A percentile compares a stretch with the other conserved stretches of the same genome.
Conservation (phyloP, 2,888 invertebrate genomes). For the Acrocyrtus sp. region DNA sequence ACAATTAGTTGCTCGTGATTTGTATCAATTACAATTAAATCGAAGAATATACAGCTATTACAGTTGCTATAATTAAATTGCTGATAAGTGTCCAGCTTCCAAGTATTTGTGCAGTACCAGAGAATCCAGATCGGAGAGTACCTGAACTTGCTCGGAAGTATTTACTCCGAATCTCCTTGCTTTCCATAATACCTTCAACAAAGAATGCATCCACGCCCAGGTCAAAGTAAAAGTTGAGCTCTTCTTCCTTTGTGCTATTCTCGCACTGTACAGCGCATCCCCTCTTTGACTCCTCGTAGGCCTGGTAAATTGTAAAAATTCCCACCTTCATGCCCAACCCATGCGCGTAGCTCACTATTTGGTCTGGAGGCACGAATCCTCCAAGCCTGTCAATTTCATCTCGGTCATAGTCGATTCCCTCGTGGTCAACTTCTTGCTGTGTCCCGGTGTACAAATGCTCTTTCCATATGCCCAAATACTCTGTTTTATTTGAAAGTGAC, state of each 20-base stretch:
- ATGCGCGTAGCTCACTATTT: conserved; percentile 38
- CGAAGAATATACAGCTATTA: too few relatives aligned
- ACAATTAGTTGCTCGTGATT: too few relatives aligned
- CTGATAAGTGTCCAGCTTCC: too few relatives aligned
- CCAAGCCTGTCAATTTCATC: conserved; percentile 44
- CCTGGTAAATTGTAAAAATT: conserved; percentile 60
- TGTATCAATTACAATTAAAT: too few relatives aligned
- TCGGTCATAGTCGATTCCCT: conserved; percentile 30
- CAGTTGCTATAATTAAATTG: too few relatives aligned
- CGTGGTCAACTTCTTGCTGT: conserved; percentile 22
- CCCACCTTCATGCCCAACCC: conserved; percentile 48
- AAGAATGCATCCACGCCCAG: conserved; percentile 61
- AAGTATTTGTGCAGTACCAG: too few relatives aligned
- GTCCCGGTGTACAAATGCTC: conserved; percentile 48
- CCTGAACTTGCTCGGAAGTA: conserved; percentile 23
- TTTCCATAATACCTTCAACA: conserved; percentile 59
- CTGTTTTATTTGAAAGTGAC: conserved; percentile 23
- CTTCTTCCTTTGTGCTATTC: conserved; percentile 52
- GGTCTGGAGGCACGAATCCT: conserved; percentile 53
- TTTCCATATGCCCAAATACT: conserved; percentile 49
- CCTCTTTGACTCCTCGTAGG: conserved; percentile 45
- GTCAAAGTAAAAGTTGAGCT: conserved; percentile 56
- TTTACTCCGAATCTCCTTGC: conserved; percentile 34
- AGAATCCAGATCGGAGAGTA: too few relatives aligned
- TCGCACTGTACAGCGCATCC: conserved; percentile 51